Percentiles rank a stretch among this genome's conserved stretches.
Conservation (phyloP, 1,140 invertebrate genomes). For the Potamilus streckersoni region DNA sequence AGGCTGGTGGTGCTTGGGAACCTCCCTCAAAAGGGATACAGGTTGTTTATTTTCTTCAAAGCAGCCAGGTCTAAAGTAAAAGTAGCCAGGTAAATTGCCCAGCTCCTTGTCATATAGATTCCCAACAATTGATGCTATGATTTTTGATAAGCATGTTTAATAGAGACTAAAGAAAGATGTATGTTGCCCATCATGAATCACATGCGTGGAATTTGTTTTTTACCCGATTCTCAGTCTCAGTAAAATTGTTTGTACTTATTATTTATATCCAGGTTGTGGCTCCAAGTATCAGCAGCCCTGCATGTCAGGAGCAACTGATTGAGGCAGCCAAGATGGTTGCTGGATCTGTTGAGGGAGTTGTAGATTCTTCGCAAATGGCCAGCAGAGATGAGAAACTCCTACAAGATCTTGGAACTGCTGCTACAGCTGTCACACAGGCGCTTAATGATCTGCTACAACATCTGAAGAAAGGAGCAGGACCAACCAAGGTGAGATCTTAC, state of each 20-base stretch:
- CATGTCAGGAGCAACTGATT: conserved; percentile 93
- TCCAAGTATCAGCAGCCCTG: conserved; percentile 84
- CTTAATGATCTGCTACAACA: conserved; percentile 92
- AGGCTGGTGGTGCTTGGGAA: too few relatives aligned
- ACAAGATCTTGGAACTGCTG: conserved; percentile 85
- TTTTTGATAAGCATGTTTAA: too few relatives aligned
- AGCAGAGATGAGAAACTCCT: conserved; percentile 78
- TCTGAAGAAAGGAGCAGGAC: conserved; percentile 75
- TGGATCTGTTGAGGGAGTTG: conserved; percentile 90
- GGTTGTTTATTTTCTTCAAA: too few relatives aligned
- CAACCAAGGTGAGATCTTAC: conserved; percentile 41
- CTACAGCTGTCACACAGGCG: conserved; percentile 88
- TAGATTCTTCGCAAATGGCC: conserved; percentile 79
- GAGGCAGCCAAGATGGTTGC: conserved; percentile 94
- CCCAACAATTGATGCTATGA: too few relatives aligned
- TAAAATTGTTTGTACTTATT: not conserved
- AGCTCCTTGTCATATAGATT: too few relatives aligned
- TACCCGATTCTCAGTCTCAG: not conserved
- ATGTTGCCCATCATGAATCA: too few relatives aligned
- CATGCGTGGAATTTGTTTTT: too few relatives aligned
- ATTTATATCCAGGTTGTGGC: conserved; percentile 70
- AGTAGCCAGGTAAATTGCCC: too few relatives aligned
- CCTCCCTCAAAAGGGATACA: too few relatives aligned
- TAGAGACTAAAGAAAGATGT: too few relatives aligned
- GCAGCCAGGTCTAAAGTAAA: too few relatives aligned